phyloP scores from a whole-genome alignment of 2,888 invertebrate genomes.

The Mystacides longicornis region DNA sequence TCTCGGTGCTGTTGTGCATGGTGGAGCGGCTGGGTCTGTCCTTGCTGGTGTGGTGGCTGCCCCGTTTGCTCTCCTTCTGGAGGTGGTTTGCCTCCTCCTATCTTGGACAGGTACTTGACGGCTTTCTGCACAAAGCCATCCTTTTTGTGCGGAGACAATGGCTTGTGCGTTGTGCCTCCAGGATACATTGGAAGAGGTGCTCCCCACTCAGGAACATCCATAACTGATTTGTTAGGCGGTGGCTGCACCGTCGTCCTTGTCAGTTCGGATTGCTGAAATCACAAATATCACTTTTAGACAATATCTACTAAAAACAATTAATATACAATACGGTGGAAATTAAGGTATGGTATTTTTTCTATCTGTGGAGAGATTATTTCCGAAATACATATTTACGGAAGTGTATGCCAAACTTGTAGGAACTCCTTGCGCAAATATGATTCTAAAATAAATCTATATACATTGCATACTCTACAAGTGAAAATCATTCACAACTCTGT shows the following conservation, averaged over 20 bases:
- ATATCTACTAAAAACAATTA: background rate
- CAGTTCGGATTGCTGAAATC: slow-evolving; percentile 57
- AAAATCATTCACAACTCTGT: too few species aligned
- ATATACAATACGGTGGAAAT: too few species aligned
- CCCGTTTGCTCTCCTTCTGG: slow-evolving; percentile 16
- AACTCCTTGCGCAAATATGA: too few species aligned
- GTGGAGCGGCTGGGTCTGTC: slow-evolving; percentile 28
- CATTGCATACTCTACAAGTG: too few species aligned
- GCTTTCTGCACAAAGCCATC: slow-evolving; percentile 49
- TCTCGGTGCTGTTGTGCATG: background rate
- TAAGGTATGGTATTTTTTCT: too few species aligned
- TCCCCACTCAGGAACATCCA: slow-evolving; percentile 57
- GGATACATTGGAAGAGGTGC: slow-evolving; percentile 12
- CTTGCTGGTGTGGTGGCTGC: slow-evolving; percentile 24
- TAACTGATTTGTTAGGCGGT: slow-evolving; percentile 60
- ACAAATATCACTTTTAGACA: too few species aligned
- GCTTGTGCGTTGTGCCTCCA: slow-evolving; percentile 28
- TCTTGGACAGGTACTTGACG: slow-evolving; percentile 39
- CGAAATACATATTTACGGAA: too few species aligned
- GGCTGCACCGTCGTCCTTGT: slow-evolving; percentile 59
- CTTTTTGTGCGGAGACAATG: slow-evolving; percentile 36
- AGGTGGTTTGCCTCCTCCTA: slow-evolving; percentile 35
- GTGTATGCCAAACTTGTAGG: too few species aligned
- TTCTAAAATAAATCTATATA: too few species aligned
- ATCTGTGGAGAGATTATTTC: too few species aligned